These are phyloP conservation scores for Fragum whitleyi DNA, from an alignment of 2,888 invertebrate species.

Conservation along the genomic window DNA sequence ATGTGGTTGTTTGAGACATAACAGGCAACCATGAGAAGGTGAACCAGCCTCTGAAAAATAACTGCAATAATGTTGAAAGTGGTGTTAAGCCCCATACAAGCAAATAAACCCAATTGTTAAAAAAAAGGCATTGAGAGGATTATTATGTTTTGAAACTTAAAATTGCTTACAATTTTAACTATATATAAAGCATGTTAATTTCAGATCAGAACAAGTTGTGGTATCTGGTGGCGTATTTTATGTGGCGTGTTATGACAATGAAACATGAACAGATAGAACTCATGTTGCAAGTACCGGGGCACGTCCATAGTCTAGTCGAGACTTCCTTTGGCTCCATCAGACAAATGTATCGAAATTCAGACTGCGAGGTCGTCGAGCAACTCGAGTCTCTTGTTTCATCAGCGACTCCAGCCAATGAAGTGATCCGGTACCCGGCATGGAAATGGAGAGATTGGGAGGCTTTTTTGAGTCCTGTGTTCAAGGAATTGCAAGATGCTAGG, in stretches of 20 bases:
- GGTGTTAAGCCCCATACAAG: too few species aligned
- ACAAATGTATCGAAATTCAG: neutral
- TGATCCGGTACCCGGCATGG: neutral
- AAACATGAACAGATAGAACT: constrained; percentile 4
- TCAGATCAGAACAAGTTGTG: constrained; percentile 1
- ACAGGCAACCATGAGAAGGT: too few species aligned
- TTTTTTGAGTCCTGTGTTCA: neutral
- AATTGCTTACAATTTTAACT: too few species aligned
- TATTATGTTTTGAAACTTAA: too few species aligned
- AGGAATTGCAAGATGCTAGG: neutral
- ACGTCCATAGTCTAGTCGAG: constrained; percentile 15
- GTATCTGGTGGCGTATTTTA: neutral
- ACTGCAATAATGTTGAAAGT: too few species aligned
- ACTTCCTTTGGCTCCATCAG: constrained; percentile 16
- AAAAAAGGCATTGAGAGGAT: too few species aligned
- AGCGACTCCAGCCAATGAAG: neutral
- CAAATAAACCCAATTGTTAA: too few species aligned
- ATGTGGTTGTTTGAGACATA: too few species aligned
- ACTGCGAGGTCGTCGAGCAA: neutral
- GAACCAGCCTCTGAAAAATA: too few species aligned
- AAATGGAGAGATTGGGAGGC: constrained; percentile 9
- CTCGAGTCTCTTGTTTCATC: neutral
- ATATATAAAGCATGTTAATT: too few species aligned
- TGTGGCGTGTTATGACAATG: constrained; percentile 17
- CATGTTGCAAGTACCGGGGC: constrained; percentile 23